phyloP scores from a whole-genome alignment of 1,140 invertebrate genomes.

The Limonius californicus region DNA sequence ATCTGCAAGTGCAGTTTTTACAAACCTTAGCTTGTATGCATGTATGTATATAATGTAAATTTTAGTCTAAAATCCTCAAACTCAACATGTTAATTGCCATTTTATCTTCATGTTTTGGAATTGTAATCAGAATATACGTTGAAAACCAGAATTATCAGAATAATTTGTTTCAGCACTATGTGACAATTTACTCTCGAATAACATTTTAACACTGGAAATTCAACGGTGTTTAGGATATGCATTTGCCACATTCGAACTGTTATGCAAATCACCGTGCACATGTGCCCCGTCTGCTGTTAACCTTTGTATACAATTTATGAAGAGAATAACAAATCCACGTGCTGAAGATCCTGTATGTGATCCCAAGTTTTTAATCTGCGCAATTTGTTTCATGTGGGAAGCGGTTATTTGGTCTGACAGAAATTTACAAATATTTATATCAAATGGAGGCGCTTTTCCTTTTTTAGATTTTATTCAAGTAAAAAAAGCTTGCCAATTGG shows the following conservation, averaged over 20 bases:
- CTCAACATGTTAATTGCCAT: no score
- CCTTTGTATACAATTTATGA: background rate
- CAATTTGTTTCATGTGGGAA: constrained; percentile 18
- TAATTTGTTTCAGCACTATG: background rate
- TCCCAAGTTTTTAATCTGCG: constrained; percentile 7
- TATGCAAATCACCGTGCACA: background rate
- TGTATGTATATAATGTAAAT: background rate
- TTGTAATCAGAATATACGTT: background rate
- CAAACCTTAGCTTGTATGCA: no score
- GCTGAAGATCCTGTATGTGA: background rate
- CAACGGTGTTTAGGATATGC: constrained; percentile 1
- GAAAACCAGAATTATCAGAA: background rate
- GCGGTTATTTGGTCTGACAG: background rate
- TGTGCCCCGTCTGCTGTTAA: background rate
- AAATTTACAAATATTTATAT: constrained; percentile 8
- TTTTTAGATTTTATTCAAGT: constrained; percentile 17
- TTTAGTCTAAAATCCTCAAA: no score
- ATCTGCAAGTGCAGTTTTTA: no score
- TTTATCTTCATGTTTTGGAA: no score
- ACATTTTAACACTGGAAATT: background rate
- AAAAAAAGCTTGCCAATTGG: no score
- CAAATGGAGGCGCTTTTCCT: background rate
- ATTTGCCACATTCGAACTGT: constrained; percentile 5
- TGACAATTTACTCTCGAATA: background rate
- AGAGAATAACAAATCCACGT: constrained; percentile 8